phyloP scores from a whole-genome alignment of 30 jellyfish, hydroid and myxozoan genomes.

The Aurelia sp. region DNA sequence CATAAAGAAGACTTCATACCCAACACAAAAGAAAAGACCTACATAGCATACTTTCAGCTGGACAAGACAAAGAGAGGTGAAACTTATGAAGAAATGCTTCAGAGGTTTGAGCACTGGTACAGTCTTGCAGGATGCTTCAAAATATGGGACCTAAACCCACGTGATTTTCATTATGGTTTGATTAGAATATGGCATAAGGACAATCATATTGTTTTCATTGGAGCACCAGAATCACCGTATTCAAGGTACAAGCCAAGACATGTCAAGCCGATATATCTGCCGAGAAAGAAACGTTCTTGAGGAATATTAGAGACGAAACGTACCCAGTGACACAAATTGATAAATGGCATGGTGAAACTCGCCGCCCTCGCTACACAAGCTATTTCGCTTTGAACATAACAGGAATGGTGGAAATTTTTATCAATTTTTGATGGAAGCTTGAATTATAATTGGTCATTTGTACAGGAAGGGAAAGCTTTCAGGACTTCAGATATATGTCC shows the following conservation, averaged over 20 bases:
- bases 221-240: slow-evolving; percentile 79
- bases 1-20: slow-evolving; percentile 80
- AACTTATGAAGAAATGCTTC: neutral
- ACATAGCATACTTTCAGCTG: slow-evolving; percentile 74
- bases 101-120: slow-evolving; percentile 36
- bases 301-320: no score
- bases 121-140: slow-evolving; percentile 78
- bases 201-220: slow-evolving; percentile 79
- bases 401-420: no score
- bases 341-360: no score
- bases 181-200: slow-evolving; percentile 83
- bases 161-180: slow-evolving; percentile 86
- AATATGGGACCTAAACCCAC: slow-evolving; percentile 88
- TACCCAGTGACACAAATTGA: no score
- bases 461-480: no score
- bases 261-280: slow-evolving; percentile 63
- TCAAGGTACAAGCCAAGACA: slow-evolving; percentile 70
- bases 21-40: slow-evolving; percentile 82
- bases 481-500: no score
- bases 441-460: no score
- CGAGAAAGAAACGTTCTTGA: neutral
- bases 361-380: no score
- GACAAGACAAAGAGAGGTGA: slow-evolving; percentile 6
- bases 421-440: no score
- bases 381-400: no score